Percentiles rank a stretch among this genome's conserved stretches.
These are phyloP conservation scores for Troides aeacus DNA, from an alignment of 2,888 invertebrate species.

Conservation along the genomic window DNA sequence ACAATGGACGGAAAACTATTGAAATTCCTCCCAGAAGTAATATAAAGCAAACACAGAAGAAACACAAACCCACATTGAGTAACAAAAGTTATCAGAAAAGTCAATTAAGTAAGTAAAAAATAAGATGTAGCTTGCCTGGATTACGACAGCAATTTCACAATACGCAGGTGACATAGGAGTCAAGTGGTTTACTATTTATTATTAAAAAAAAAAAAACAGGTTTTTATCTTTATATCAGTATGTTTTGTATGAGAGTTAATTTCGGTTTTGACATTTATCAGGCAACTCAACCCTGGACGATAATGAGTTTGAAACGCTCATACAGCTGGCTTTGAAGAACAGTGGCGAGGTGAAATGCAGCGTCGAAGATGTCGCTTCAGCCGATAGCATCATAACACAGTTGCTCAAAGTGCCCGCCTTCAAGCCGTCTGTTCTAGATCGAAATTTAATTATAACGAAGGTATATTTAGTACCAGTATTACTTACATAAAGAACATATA, in stretches of 20 bases:
- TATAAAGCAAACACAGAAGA: conserved; percentile 4
- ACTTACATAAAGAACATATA: not conserved
- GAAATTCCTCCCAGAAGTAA: not conserved
- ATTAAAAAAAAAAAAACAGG: too few species aligned
- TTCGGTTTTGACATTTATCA: not conserved
- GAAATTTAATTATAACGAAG: conserved; percentile 55
- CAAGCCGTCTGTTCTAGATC: conserved; percentile 39
- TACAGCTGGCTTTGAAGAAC: conserved; percentile 42
- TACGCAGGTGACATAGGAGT: too few species aligned
- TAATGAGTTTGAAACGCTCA: conserved; percentile 44
- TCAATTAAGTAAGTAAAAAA: conserved; percentile 8
- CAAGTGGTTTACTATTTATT: too few species aligned
- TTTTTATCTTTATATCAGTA: too few species aligned
- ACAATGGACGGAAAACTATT: not conserved
- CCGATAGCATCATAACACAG: conserved; percentile 47
- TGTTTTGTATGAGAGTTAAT: too few species aligned
- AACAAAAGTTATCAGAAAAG: conserved; percentile 5
- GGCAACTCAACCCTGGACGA: conserved; percentile 34
- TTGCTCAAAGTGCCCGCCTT: conserved; percentile 52
- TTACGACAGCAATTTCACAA: too few species aligned
- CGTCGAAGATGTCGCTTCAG: conserved; percentile 45
- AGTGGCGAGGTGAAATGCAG: conserved; percentile 33
- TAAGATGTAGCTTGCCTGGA: too few species aligned
- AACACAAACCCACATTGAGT: not conserved
- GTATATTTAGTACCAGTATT: conserved; percentile 39